Evolutionary conservation across 2,888 invertebrate genomes (phyloP), one percentile per base, ranked within the genome.

Genomic region (Hydrotaea cyrtoneurina): DNA sequence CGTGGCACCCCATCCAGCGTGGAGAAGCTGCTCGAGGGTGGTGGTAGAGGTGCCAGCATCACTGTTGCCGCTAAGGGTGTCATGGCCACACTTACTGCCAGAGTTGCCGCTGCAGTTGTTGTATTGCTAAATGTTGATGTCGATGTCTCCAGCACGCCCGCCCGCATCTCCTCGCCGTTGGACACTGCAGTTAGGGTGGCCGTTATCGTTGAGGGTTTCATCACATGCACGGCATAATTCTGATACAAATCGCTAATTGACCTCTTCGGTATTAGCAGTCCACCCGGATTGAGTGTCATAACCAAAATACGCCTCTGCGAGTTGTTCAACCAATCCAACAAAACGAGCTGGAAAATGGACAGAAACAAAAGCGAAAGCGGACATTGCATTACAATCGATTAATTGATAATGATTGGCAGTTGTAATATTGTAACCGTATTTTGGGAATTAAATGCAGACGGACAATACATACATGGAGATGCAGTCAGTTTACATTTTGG

Each of bases 191-290:
- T n/a, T n/a, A n/a, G n/a, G n/a, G n/a, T 0, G 26, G 77, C 2
- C 26, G 62, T 57, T 78, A 69, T 66, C 31, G 72, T 53, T 50
- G 76, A 64, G 23, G 74, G 26, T 39, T 81, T 74, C 19, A 80
- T 72, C 69, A 87, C 69, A 17, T 23, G 39, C 5, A 39, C 43
- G 11, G 69, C 79, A 83, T 89, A 91, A 73, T 87, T 89, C 78
- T 87, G 87, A 80, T 89, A 89, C 50, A 91, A 88, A 91, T 93
- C 90, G 90, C 94, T 83, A 90, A 93, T 86, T 89, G 92, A 83
- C 91, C 89, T 74, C 55, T 89, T 88, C 55, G 94, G 93, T 59
- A 92, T 89, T 19, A 95, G 90, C 89, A 91, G 90, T n/a, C 93
- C 93, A 21, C 91, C 91, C 7, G 92, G 88, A 86, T 92, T 93